Conservation (phyloP, 2,888 invertebrate species). For the Drosophila meridionalis region DNA sequence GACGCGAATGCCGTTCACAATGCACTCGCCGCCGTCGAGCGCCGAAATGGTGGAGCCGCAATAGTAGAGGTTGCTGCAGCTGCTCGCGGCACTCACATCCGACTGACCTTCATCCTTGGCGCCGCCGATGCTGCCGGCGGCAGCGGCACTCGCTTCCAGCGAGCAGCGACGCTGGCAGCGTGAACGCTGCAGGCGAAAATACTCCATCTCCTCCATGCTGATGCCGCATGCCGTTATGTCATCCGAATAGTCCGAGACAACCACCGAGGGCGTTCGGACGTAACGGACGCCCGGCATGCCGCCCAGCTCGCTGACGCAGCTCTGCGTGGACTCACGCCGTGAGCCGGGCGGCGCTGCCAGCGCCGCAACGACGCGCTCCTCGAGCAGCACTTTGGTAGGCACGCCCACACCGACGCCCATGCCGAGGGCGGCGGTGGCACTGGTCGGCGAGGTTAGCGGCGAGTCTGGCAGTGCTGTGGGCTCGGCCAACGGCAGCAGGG, state of each 20-base stretch:
- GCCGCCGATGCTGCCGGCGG: constrained; percentile 45
- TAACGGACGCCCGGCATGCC: constrained; percentile 86
- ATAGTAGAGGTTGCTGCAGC: constrained; percentile 87
- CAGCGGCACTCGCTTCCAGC: constrained; percentile 76
- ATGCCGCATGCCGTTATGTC: constrained; percentile 87
- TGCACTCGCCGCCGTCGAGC: constrained; percentile 86
- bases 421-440: constrained; percentile 7
- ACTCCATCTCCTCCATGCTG: constrained; percentile 87
- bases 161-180: constrained; percentile 83
- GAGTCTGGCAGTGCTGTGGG: constrained; percentile 84
- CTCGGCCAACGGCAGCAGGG: constrained; percentile 84
- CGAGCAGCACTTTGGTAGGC: constrained; percentile 86
- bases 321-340: constrained; percentile 85
- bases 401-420: constrained; percentile 46
- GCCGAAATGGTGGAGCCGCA: constrained; percentile 87
- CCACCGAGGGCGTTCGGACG: constrained; percentile 93
- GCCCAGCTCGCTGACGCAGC: constrained; percentile 85
- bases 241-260: constrained; percentile 94
- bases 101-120: constrained; percentile 83
- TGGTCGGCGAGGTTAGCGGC: constrained; percentile 69
- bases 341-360: constrained; percentile 84
- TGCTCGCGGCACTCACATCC: constrained; percentile 87
- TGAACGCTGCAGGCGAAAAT: constrained; percentile 86
- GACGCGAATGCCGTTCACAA: constrained; percentile 86
- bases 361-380: constrained; percentile 86